Evolutionary conservation across 2,797 vertebrate species (phyloP).

Genomic region (Danio jaintianensis): DNA sequence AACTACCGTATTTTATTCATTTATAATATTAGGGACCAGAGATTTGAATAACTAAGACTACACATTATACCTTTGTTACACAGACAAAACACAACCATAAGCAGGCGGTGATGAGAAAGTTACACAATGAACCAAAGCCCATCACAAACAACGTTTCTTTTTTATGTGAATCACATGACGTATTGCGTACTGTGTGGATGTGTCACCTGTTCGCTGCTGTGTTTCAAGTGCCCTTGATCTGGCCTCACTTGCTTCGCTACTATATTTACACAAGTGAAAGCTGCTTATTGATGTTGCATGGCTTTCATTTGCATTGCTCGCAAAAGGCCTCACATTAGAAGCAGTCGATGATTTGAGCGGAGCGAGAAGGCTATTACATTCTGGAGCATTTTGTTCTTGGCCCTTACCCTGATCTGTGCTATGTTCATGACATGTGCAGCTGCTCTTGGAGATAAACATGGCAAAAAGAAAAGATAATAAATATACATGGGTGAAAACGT

Average conservation of each 20-base stretch:
- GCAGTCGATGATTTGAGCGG: constrained; percentile 29
- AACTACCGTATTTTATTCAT: too few relatives aligned
- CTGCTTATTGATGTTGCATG: neutral
- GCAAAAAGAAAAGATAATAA: constrained; percentile 42
- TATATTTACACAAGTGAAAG: constrained; percentile 51
- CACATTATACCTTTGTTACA: too few relatives aligned
- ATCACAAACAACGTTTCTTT: too few relatives aligned
- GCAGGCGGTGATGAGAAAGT: too few relatives aligned
- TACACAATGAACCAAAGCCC: too few relatives aligned
- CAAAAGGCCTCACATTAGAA: constrained; percentile 25
- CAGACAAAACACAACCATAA: too few relatives aligned
- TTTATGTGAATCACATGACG: too few relatives aligned
- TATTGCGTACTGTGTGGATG: neutral
- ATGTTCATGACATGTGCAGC: constrained; percentile 38
- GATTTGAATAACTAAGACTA: too few relatives aligned
- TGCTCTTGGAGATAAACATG: constrained; percentile 48
- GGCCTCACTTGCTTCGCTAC: constrained; percentile 10
- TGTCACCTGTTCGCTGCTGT: constrained; percentile 33
- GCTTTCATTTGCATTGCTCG: constrained; percentile 44
- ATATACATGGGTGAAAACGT: constrained; percentile 30
- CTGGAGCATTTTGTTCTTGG: constrained; percentile 42
- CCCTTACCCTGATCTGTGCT: constrained; percentile 42
- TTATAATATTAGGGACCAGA: too few relatives aligned
- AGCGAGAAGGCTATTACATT: constrained; percentile 27
- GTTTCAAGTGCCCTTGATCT: constrained; percentile 49